Evolutionary conservation across 2,888 invertebrate species (phyloP), one percentile per base, ranked within the genome.

Genomic region (Hirtodrosophila alboralis): DNA sequence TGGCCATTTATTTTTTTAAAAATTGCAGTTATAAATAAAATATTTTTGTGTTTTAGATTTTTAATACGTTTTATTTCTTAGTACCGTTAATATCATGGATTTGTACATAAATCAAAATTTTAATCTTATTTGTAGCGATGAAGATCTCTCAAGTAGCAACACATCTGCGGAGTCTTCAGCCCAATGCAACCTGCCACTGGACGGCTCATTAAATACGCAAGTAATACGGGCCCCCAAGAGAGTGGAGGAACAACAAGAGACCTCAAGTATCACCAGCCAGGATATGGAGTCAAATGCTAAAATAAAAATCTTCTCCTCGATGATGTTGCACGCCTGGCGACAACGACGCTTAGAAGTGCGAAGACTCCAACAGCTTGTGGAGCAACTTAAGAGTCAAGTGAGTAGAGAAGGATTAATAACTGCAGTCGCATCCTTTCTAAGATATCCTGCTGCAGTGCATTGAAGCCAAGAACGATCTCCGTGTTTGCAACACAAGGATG

Each of bases 281-380:
- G 41, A 34, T 0, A 1, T n/a, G 0, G 26, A 36, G n/a, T 3
- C 49, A 2, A 2, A 64, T 8, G 77, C 86, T 14, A 84, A 86
- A 8, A 71, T 87, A 75, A 86, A 58, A 36, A 65, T 88, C 9
- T 87, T 90, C 14, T 70, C 87, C 0, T 77, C 84, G 4, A 68
- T 89, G 4, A 85, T 89, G 83, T 37, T 90, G 16, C 76, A 87
- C 44, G 84, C 88, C 3, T 90, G 90, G 90, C 88, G 90, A 0
- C 75, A 75, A 7, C 53, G 88, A 4, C 76, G 87, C 0, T 75
- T 75, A 1, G 89, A 90, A 26, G 86, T 89, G 2, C 73, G 61
- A 3, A 44, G 68, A 10, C 47, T 90, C 21, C 67, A 65, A 12
- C 45, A 71, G 1, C 65, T 72, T 1, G 49, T 89, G 0, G 71